These are phyloP conservation scores for Ageneiosus marmoratus DNA, from an alignment of 2,113 vertebrate genomes.

Conservation along the genomic window DNA sequence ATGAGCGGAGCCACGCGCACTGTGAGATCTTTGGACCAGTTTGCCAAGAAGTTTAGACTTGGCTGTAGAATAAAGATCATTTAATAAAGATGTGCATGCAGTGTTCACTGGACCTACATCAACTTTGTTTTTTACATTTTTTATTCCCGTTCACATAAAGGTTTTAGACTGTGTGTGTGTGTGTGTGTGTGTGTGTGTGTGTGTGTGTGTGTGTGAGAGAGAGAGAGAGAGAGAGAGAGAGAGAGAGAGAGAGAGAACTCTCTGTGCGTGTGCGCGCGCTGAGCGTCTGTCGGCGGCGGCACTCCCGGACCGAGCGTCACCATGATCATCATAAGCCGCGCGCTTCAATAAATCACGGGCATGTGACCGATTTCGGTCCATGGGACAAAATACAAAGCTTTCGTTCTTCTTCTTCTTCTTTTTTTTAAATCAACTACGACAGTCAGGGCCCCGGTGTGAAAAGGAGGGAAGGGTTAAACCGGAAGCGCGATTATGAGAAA, in stretches of 20 bases:
- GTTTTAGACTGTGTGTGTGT: not conserved
- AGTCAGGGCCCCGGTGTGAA: not conserved
- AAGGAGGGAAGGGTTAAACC: not conserved
- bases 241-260: no score
- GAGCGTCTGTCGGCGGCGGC: conserved; percentile 26
- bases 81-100: not conserved
- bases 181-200: not conserved
- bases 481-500: conserved; percentile 56
- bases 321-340: conserved; percentile 33
- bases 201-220: not conserved
- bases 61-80: not conserved
- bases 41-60: not conserved
- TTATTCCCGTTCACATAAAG: not conserved
- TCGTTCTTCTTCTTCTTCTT: not conserved
- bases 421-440: not conserved
- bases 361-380: conserved; percentile 38
- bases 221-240: not conserved
- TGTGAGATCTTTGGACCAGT: no score
- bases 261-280: not conserved
- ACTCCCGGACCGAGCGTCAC: conserved; percentile 14
- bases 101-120: no score
- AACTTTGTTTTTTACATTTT: not conserved
- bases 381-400: not conserved
- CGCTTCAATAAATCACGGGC: conserved; percentile 14
- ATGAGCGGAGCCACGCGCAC: no score